Evolutionary conservation across 2,113 vertebrate species (phyloP), one percentile per base, ranked within the genome.

Genomic region (Sorex araneus): DNA sequence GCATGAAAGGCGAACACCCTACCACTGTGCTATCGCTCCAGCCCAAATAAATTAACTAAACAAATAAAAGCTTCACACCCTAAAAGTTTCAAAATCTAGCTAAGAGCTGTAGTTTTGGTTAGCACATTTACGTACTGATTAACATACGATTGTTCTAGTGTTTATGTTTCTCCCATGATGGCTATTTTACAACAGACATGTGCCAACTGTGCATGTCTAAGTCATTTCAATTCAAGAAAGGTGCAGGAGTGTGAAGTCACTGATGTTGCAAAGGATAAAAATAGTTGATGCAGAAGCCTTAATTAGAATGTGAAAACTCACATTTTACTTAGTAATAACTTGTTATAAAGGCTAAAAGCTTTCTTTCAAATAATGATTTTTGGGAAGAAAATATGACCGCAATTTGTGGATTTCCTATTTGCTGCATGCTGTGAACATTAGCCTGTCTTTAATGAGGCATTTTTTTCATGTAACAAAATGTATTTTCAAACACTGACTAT

Each of bases 401-500:
- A 86, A 66, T 76, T 74, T 85, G 47, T 54, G 40, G 50, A 90
- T 92, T 91, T 95, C 73, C 66, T 89, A 85, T 83, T 93, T 84
- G 36, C 71, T 43, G n/a, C 54, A 83, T n/a, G 45, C 77, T 85
- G 77, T 87, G 75, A 81, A 40, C 11, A 92, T 80, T 88, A 83
- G 83, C 79, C 28, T 69, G 11, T 76, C 36, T 80, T 86, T 90
- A 86, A 94, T 60, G 32, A 30, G 66, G 6, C 10, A 60, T n/a
- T 92, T 69, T 69, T 84, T 84, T 60, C 32, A 70, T 73, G 7
- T 64, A 85, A 83, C 18, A 25, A 74, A 91, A 84, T 78, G 79
- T 82, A 74, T 81, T 90, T 92, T 84, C 40, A 83, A 93, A 84
- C 23, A 79, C 13, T 81, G 30, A 81, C 23, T 73, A 30, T 43